phyloP scores from a whole-genome alignment of 1,140 invertebrate genomes.

The Agrilus planipennis region DNA sequence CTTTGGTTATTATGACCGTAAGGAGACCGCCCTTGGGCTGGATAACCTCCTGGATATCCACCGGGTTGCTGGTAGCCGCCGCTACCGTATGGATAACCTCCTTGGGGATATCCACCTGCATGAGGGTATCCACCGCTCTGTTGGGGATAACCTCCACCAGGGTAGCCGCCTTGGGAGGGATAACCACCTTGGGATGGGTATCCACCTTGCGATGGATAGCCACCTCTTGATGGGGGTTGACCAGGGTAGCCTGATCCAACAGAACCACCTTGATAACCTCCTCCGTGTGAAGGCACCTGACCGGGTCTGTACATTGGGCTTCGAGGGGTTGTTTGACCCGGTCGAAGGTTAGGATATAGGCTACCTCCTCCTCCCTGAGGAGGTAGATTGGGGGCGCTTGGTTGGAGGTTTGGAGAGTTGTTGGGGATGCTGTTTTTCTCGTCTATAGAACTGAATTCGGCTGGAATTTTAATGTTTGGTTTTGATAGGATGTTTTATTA shows the following conservation, averaged over 20 bases:
- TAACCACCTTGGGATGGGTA: slow-evolving; percentile 1
- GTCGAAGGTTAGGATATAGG: neutral
- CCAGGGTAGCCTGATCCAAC: slow-evolving; percentile 4
- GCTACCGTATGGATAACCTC: too few relatives aligned
- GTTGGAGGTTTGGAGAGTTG: neutral
- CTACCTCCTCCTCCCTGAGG: too few relatives aligned
- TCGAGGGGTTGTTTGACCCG: neutral
- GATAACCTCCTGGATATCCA: too few relatives aligned
- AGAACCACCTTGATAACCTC: neutral
- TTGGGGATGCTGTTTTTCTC: neutral
- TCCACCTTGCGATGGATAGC: slow-evolving; percentile 1
- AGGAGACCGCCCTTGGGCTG: neutral
- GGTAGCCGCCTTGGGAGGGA: slow-evolving; percentile 1
- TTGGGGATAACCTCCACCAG: too few relatives aligned
- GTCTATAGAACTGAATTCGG: neutral
- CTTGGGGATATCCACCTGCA: too few relatives aligned
- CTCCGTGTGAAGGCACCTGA: neutral
- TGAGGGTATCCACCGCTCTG: too few relatives aligned
- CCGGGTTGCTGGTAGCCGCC: too few relatives aligned
- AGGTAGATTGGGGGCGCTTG: neutral
- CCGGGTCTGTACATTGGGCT: neutral
- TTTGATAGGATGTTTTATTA: too few relatives aligned
- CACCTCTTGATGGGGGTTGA: neutral
- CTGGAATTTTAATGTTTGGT: slow-evolving; percentile 3
- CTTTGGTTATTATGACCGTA: slow-evolving; percentile 1